Percentiles rank a stretch among this genome's conserved stretches.
phyloP scores from a whole-genome alignment of 2,888 invertebrate genomes.

The Acanthopleura granulata region DNA sequence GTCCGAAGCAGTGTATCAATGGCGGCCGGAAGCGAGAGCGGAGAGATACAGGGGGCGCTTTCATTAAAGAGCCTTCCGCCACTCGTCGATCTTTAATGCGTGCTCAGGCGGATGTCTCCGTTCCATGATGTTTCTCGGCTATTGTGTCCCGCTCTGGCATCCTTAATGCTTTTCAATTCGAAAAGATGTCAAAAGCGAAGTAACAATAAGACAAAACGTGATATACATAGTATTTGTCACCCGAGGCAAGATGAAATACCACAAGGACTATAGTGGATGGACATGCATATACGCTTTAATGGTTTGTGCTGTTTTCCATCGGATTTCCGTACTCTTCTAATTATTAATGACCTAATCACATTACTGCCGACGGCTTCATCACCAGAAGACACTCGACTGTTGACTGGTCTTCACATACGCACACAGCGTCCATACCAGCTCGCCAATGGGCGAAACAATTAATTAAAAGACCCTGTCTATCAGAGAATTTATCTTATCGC shows the following conservation, averaged over 20 bases:
- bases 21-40: background rate
- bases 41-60: constrained; percentile 7
- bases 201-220: background rate
- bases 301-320: background rate
- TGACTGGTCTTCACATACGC: no score
- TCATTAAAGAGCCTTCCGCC: constrained; percentile 1
- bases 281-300: background rate
- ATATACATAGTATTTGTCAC: background rate
- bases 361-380: no score
- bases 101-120: background rate
- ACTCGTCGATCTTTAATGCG: background rate
- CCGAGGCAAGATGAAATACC: background rate
- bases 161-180: constrained; percentile 2
- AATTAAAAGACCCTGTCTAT: no score
- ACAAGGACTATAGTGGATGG: background rate
- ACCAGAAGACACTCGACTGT: no score
- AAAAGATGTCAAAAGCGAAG: background rate
- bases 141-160: background rate
- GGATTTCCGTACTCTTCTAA: constrained; percentile 1
- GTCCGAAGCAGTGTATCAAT: background rate
- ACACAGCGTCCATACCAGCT: no score
- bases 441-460: no score
- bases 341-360: no score
- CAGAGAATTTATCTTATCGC: no score
- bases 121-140: background rate